Base-by-base conservation (phyloP, 2,113 vertebrate genomes). In the Scomber japonicus region DNA sequence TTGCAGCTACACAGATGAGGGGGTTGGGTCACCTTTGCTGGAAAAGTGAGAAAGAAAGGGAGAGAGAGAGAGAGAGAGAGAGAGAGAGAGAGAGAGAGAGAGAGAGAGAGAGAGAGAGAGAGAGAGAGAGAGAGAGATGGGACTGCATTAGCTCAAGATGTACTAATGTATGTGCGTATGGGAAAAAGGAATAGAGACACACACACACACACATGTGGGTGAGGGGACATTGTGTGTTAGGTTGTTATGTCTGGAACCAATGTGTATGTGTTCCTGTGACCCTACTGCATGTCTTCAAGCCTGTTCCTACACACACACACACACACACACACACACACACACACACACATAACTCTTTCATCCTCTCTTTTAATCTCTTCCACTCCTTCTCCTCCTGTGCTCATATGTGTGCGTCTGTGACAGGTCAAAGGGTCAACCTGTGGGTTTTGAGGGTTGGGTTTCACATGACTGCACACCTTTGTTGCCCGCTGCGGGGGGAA, bases 381-480 rank as follows among this genome's bases (percentile, higher is more conserved):
- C 73, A 53, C 60, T 61, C 67, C 49, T 50, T 40, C 76, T 76
- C 73, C 68, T 78, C 54, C 46, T 64, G 51, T 6, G 24, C 51
- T 71, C 70, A 69, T 54, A 48, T 76, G 59, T 76, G 63, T 76
- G 63, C 62, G 84, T 62, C 80, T 75, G 75, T 70, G 79, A 66
- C 85, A 81, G 89, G 95, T 94, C 78, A 87, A 89, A 95, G 96
- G 95, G 95, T 96, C 94, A 95, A 91, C 93, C 95, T 95, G 92
- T 65, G 88, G 93, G 94, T 94, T 95, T 95, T 93, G 86, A 94
- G 94, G 95, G 93, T 94, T 88, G 88, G 61, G 80, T 94, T 97
- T 95, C 95, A 93, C 92, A 94, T 95, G 96, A 94, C 91, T 95
- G 90, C 94, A 94, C 95, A 96, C 94, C 94, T 97, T 96, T 97